phyloP scores from a whole-genome alignment of 2,888 invertebrate species.

The Chrysolina oricalcia region DNA sequence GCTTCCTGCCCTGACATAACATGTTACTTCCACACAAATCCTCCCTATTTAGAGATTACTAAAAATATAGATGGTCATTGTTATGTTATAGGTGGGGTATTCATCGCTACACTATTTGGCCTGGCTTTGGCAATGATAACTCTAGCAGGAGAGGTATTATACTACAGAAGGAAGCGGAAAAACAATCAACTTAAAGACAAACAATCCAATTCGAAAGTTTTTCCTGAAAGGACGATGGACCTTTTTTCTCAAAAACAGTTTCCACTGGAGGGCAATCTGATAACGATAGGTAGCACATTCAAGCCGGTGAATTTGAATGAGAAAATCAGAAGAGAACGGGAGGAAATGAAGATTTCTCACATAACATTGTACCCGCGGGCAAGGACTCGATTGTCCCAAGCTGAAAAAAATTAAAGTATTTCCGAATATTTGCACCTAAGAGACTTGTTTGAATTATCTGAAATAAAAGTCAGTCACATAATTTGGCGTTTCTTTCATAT shows the following conservation, averaged over 20 bases:
- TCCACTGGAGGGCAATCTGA: conserved; percentile 43
- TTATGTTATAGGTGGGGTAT: conserved; percentile 83
- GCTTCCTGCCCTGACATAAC: neutral
- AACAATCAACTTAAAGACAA: conserved; percentile 63
- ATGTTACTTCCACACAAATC: neutral
- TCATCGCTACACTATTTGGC: conserved; percentile 91
- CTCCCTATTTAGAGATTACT: neutral
- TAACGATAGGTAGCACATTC: conserved; percentile 65
- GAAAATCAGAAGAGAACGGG: conserved; percentile 53
- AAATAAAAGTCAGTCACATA: neutral
- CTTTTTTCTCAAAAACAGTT: conserved; percentile 35
- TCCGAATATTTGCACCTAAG: neutral
- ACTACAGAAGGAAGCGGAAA: conserved; percentile 78
- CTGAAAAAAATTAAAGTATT: neutral
- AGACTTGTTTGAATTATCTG: neutral
- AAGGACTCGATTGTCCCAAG: conserved; percentile 58
- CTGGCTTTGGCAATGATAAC: conserved; percentile 89
- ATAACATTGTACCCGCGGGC: conserved; percentile 65
- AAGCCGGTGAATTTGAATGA: conserved; percentile 58
- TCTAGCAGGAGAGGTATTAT: conserved; percentile 86
- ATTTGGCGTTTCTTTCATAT: too few species aligned
- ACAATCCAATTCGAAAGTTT: conserved; percentile 56
- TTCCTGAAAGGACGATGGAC: conserved; percentile 36
- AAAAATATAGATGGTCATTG: too few species aligned
- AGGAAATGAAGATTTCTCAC: conserved; percentile 59